A percentile compares a stretch with the other conserved stretches of the same genome.
These are phyloP conservation scores for Gulo gulo DNA, from an alignment of 2,113 vertebrate species.

Conservation along the genomic window DNA sequence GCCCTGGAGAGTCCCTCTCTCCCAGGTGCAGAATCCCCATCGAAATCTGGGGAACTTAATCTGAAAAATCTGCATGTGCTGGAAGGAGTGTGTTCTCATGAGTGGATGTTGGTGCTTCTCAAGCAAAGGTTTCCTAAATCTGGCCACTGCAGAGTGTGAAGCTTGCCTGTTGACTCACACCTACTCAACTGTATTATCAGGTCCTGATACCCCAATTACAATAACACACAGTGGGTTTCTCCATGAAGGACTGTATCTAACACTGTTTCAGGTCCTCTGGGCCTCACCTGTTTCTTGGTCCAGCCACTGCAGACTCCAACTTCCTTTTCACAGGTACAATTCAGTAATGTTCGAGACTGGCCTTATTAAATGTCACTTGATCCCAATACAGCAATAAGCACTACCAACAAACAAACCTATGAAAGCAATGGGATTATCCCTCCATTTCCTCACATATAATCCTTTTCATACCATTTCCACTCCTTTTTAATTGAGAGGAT, in stretches of 20 bases:
- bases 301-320: too few species aligned
- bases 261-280: too few species aligned
- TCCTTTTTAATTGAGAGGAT: too few species aligned
- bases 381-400: neutral
- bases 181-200: neutral
- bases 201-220: neutral
- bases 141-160: neutral
- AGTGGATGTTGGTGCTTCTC: too few species aligned
- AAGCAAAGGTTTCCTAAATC: too few species aligned
- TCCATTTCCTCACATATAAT: neutral
- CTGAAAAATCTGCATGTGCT: too few species aligned
- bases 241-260: neutral
- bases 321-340: neutral
- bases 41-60: too few species aligned
- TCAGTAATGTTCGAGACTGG: neutral
- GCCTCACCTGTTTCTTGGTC: neutral
- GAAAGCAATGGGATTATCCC: neutral
- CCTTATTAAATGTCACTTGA: neutral
- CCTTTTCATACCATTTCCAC: neutral
- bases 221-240: neutral
- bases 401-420: neutral
- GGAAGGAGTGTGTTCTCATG: too few species aligned
- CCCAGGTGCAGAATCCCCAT: too few species aligned
- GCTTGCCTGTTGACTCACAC: neutral
- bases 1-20: neutral